These are phyloP conservation scores for Monochamus saltuarius DNA, from an alignment of 1,140 invertebrate species.

Conservation along the genomic window DNA sequence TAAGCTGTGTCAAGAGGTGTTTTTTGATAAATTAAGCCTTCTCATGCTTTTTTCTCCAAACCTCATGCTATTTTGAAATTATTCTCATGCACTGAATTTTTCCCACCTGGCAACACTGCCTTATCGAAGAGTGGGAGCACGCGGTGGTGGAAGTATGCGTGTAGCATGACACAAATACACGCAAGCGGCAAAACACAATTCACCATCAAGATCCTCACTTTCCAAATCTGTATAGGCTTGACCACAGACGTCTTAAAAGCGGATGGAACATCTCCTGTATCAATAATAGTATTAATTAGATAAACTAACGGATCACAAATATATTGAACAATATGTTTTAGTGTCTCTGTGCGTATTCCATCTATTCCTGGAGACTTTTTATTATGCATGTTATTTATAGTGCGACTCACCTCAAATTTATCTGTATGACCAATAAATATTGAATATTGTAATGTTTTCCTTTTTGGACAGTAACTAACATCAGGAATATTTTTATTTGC, in stretches of 20 bases:
- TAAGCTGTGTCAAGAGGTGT: too few species aligned
- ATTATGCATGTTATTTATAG: constrained; percentile 3
- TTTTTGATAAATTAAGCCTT: too few species aligned
- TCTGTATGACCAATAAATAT: constrained; percentile 1
- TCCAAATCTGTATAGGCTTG: constrained; percentile 7
- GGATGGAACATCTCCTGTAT: neutral
- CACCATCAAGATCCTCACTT: too few species aligned
- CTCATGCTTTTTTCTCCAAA: too few species aligned
- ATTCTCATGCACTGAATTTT: too few species aligned
- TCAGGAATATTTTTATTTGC: neutral
- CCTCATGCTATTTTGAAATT: too few species aligned
- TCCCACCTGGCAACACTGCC: too few species aligned
- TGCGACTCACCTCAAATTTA: constrained; percentile 2
- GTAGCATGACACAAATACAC: too few species aligned
- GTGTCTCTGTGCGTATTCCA: neutral
- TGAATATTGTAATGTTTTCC: neutral
- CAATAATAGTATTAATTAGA: constrained; percentile 6
- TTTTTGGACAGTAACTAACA: neutral
- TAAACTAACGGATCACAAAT: constrained; percentile 2
- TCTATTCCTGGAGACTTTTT: constrained; percentile 10
- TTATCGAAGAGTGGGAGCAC: too few species aligned
- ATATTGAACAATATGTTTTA: constrained; percentile 5
- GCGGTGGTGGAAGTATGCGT: too few species aligned
- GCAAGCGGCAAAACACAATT: too few species aligned
- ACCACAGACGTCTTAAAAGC: constrained; percentile 7